phyloP scores from a whole-genome alignment of 1,140 invertebrate species.

The Gerris buenoi region DNA sequence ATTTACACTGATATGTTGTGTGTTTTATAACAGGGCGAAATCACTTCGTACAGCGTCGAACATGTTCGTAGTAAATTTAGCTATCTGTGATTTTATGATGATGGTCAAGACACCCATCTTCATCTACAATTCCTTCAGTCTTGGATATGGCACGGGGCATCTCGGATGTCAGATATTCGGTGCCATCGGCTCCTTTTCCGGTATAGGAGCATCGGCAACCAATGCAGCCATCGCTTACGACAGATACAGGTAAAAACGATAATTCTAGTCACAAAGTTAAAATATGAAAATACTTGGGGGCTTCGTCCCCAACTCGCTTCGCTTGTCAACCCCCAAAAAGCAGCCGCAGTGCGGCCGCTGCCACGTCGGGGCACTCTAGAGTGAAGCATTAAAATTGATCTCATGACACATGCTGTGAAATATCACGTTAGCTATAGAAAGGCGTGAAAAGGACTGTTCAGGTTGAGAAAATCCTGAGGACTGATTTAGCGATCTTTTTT shows the following conservation, averaged over 20 bases:
- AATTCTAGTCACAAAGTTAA: too few species aligned
- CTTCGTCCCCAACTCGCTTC: too few species aligned
- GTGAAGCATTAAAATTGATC: too few species aligned
- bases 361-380: too few species aligned
- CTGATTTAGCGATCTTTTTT: too few species aligned
- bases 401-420: too few species aligned
- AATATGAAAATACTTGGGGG: too few species aligned
- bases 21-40: conserved; percentile 46
- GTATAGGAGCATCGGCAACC: conserved; percentile 61
- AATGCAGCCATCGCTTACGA: conserved; percentile 63
- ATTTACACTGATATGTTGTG: background rate
- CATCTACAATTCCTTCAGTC: conserved; percentile 69
- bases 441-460: too few species aligned
- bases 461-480: too few species aligned
- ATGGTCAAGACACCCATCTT: conserved; percentile 74
- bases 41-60: conserved; percentile 73
- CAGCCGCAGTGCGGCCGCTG: too few species aligned
- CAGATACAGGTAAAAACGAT: conserved; percentile 46
- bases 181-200: conserved; percentile 56
- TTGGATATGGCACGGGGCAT: conserved; percentile 54
- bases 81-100: conserved; percentile 74
- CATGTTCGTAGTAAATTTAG: conserved; percentile 74
- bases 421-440: too few species aligned
- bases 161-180: conserved; percentile 63
- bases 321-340: too few species aligned